A percentile compares a stretch with the other conserved stretches of the same genome.
phyloP scores from a whole-genome alignment of 2,113 vertebrate species.

The Trichechus manatus region DNA sequence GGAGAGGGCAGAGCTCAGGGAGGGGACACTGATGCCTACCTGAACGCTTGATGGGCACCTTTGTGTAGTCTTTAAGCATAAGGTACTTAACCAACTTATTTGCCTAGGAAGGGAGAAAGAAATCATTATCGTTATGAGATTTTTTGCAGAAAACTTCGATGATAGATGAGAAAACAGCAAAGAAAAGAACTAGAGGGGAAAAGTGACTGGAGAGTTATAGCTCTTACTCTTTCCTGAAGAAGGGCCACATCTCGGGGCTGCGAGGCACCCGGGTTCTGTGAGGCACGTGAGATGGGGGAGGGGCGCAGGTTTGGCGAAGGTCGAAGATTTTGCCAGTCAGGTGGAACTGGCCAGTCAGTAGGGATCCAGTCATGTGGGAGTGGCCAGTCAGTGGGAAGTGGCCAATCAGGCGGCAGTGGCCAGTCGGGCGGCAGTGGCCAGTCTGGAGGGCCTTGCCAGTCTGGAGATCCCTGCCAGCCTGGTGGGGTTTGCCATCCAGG shows the following conservation, averaged over 20 bases:
- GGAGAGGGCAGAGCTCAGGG: rapidly evolving
- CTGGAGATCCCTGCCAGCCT: conserved; percentile 78
- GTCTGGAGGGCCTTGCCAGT: conserved; percentile 79
- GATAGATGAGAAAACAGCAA: neutral
- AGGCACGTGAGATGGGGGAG: conserved; percentile 75
- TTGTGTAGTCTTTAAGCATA: conserved; percentile 95
- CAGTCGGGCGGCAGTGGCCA: conserved; percentile 78
- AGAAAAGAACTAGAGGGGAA: neutral
- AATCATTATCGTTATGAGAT: neutral
- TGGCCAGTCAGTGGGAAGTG: conserved; percentile 76
- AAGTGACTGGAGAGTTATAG: neutral
- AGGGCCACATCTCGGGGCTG: conserved; percentile 78
- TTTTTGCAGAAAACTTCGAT: conserved; percentile 52
- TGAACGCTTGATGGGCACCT: conserved; percentile 92
- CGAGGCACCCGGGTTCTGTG: conserved; percentile 75
- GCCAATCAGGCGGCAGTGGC: conserved; percentile 78
- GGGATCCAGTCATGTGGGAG: conserved; percentile 81
- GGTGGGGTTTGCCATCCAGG: conserved; percentile 77
- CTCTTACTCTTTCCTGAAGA: conserved; percentile 83
- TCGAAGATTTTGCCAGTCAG: conserved; percentile 81
- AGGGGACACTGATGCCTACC: conserved; percentile 84
- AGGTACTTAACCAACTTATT: conserved; percentile 94
- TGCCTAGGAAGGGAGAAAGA: conserved; percentile 83
- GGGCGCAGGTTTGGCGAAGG: conserved; percentile 79
- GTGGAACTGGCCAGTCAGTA: conserved; percentile 77